These are phyloP conservation scores for Cephonodes hylas DNA, from an alignment of 2,888 invertebrate genomes.

Conservation along the genomic window DNA sequence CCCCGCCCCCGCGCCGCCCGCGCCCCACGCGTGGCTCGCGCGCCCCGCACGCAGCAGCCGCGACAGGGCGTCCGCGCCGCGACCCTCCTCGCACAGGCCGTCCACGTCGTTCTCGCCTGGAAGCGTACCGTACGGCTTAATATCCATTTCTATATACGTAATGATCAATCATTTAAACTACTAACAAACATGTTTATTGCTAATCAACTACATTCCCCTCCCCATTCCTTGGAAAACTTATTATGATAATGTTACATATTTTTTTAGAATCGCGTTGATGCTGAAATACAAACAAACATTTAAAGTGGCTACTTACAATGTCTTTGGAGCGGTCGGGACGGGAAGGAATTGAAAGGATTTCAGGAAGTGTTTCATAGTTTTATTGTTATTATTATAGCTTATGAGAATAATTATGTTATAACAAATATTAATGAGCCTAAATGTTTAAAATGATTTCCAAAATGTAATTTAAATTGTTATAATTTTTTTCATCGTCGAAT, in stretches of 20 bases:
- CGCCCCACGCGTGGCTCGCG: slow-evolving; percentile 44
- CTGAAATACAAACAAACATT: background rate
- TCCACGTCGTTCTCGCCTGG: slow-evolving; percentile 76
- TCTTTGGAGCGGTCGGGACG: background rate
- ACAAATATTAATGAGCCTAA: background rate
- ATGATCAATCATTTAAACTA: no score
- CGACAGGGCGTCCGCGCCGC: slow-evolving; percentile 53
- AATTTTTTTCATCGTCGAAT: background rate
- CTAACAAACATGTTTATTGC: no score
- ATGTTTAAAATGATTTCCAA: background rate
- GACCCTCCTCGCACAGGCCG: slow-evolving; percentile 39
- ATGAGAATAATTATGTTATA: background rate
- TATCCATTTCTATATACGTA: no score
- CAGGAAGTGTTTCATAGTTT: background rate
- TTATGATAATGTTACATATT: background rate
- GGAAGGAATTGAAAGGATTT: background rate
- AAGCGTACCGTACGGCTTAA: no score
- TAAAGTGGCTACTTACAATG: background rate
- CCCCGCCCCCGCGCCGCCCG: slow-evolving; percentile 24
- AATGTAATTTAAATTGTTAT: background rate
- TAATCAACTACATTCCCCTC: no score
- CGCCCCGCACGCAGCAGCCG: slow-evolving; percentile 60
- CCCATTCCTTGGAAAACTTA: no score
- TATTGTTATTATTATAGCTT: background rate
- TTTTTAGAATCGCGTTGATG: background rate